Conservation (phyloP, 2,888 invertebrate species). For the Diloba caeruleocephala region DNA sequence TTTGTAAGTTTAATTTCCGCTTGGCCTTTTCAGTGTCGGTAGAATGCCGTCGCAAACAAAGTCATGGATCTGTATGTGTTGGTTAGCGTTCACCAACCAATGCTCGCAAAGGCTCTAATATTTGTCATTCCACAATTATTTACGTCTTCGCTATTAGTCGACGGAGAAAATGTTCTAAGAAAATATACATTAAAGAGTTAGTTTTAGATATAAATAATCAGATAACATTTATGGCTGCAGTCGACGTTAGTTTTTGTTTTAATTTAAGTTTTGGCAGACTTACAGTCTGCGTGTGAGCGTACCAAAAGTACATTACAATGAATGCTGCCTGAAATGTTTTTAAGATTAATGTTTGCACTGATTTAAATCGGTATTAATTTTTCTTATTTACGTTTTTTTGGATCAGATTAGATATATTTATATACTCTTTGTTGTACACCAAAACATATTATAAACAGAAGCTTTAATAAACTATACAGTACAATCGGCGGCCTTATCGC, state of each 20-base stretch:
- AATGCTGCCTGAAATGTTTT: neutral
- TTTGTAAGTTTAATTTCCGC: too few species aligned
- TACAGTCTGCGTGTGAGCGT: neutral
- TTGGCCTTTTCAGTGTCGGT: too few species aligned
- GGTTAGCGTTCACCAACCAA: neutral
- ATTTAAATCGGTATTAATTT: too few species aligned
- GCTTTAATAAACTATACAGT: too few species aligned
- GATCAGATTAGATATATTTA: too few species aligned
- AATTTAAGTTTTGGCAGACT: conserved; percentile 11
- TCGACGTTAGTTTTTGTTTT: conserved; percentile 6
- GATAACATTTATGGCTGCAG: conserved; percentile 7
- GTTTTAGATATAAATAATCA: conserved; percentile 5
- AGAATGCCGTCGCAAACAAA: too few species aligned
- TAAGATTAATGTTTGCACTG: too few species aligned
- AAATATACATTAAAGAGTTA: conserved; percentile 5
- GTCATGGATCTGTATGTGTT: neutral
- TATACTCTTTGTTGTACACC: too few species aligned
- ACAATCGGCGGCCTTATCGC: too few species aligned
- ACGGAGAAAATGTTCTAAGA: neutral
- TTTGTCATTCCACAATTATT: neutral
- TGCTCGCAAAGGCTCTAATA: neutral
- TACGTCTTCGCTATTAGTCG: neutral
- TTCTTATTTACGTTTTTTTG: too few species aligned
- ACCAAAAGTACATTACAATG: conserved; percentile 3
- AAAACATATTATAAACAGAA: too few species aligned